Evolutionary conservation across 2,888 invertebrate species (phyloP), one percentile per base, ranked within the genome.

Genomic region (Heliconius ethilla): DNA sequence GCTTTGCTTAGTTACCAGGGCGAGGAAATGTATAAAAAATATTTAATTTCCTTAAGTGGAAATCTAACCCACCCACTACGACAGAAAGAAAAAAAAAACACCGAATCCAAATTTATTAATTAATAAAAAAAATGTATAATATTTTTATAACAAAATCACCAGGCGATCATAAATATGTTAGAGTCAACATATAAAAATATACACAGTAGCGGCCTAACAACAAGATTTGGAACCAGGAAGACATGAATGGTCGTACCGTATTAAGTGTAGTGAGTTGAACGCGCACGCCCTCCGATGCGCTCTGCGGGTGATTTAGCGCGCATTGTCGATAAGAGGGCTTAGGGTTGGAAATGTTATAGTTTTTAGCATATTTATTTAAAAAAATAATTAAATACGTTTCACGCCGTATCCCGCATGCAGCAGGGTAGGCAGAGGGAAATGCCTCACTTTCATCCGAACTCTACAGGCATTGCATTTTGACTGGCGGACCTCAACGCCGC

Each of bases 221-320:
- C 87, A 86, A 79, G 76, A 67, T 84, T 89, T 82, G 82, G 82
- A 80, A 63, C 66, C 85, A 86, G 86, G 86, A 85, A 86, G 85
- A 84, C 85, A 83, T 83, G 83, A 85, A 85, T 83, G 84, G 82
- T 79, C 69, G 69, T 69, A 27, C 74, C 79, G 84, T 82, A 82
- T 82, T 84, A 84, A 84, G 82, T 82, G 82, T 77, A 78, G 84
- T 86, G 86, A 86, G 85, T 81, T 86, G 87, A 88, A 85, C 82
- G 84, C 85, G 80, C 85, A 85, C 83, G 79, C 81, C 83, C 84
- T 80, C 75, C 76, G 82, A 81, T 82, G 83, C 82, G 85, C 92
- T 91, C 89, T 87, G 92, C 91, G 92, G 92, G 92, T 92, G 92
- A 93, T 91, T 92, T 91, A 89, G 86, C 89, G 86, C 83, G 86